Base-by-base conservation (phyloP, 2,888 invertebrate genomes). In the Troides aeacus region DNA sequence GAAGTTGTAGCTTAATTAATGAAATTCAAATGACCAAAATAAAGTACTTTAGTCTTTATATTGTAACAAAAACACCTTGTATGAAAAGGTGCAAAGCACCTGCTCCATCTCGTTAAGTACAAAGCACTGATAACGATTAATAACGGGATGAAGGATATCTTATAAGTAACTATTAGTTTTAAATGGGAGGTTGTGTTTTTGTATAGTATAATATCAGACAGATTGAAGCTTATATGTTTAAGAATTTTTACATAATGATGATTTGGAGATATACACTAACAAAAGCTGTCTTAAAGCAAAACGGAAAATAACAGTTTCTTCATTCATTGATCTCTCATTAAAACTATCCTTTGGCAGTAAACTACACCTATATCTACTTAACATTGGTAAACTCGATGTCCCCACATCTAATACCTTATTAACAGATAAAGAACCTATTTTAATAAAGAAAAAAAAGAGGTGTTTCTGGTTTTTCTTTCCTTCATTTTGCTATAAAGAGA, bases 21-120 rank as follows among this genome's bases (percentile, higher is more conserved):
- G 53, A 53, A 53, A 53, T n/a, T 18, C n/a, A 46, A 2, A 46
- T 53, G 0, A 53, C n/a, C 18, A 18, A n/a, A 50, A 17, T 3
- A 15, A 50, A 50, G 50, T 15, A 50, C 42, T 42, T 42, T 1
- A 50, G 50, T 50, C 0, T 50, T 15, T 18, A 50, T 50, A 50
- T 7, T 5, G 46, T 15, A 46, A 46, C 15, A n/a, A n/a, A 53
- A n/a, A n/a, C 53, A n/a, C 53, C 18, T 61, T 39, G 18, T 30
- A 30, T 2, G 15, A 62, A 67, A 62, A 61, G 61, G 61, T 67
- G 62, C 56, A 50, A 21, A 23, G 36, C 61, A 53, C 61, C 66
- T 66, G 53, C 17, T 5, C 3, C 23, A 39, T 6, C 46, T 30
- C 39, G n/a, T 42, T 59, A 18, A n/a, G 23, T 46, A 62, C 23